These are phyloP conservation scores for Pogona vitticeps DNA, from an alignment of 2,113 vertebrate species.

Conservation along the genomic window DNA sequence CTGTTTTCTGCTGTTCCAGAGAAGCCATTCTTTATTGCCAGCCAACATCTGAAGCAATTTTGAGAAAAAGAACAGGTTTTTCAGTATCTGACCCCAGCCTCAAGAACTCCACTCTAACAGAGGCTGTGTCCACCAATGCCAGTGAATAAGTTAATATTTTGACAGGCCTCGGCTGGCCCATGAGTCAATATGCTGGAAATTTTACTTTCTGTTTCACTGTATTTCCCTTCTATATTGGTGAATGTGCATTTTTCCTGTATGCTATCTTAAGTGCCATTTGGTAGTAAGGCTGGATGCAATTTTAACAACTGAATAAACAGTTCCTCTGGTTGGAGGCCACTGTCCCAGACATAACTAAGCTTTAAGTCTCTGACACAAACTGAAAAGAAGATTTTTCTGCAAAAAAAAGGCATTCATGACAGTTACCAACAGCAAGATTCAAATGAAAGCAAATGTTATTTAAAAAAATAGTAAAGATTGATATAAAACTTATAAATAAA, in stretches of 20 bases:
- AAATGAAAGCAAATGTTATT: no score
- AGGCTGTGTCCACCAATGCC: background rate
- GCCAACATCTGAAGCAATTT: background rate
- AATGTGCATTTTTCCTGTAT: no score
- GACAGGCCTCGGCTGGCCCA: background rate
- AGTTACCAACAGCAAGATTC: no score
- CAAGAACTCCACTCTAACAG: background rate
- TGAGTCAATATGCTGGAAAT: background rate
- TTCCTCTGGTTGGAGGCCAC: background rate
- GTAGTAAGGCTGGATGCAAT: background rate
- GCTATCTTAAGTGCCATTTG: background rate
- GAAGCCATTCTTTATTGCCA: background rate
- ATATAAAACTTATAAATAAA: no score
- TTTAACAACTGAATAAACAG: background rate
- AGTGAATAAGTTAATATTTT: background rate
- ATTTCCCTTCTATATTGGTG: background rate
- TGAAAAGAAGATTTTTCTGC: background rate
- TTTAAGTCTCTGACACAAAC: background rate
- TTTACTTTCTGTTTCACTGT: background rate
- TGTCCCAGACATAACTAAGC: background rate
- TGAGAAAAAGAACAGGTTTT: background rate
- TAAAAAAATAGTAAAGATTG: no score
- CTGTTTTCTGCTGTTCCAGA: background rate
- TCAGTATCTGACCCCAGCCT: background rate
- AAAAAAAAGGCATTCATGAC: no score